These are phyloP conservation scores for Naja naja DNA, from an alignment of 2,113 vertebrate species.

Conservation along the genomic window DNA sequence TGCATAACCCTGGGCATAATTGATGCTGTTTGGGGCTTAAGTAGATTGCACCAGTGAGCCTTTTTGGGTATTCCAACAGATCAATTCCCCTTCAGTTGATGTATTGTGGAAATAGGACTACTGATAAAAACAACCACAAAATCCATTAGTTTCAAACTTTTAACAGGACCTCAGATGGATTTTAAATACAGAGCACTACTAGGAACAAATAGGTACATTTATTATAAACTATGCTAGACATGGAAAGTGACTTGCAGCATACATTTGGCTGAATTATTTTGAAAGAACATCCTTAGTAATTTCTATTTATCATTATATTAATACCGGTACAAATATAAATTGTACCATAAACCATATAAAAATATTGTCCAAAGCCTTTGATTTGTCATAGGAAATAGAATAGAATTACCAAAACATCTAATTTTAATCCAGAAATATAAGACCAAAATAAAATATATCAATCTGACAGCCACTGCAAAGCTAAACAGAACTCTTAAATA, in stretches of 20 bases:
- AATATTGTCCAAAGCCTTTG: neutral
- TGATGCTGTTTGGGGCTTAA: neutral
- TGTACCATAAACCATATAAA: neutral
- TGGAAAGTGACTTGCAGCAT: neutral
- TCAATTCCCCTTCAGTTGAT: neutral
- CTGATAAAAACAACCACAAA: neutral
- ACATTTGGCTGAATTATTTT: neutral
- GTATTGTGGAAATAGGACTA: neutral
- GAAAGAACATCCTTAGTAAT: neutral
- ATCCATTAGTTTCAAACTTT: neutral
- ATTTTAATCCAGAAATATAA: neutral
- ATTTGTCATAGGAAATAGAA: neutral
- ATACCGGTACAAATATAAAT: neutral
- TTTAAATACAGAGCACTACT: neutral
- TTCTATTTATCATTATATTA: neutral
- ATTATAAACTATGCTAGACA: neutral
- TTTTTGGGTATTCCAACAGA: neutral
- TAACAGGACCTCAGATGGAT: neutral
- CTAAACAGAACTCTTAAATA: constrained; percentile 7
- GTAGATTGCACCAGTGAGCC: neutral
- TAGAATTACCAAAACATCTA: neutral
- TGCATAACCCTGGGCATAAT: neutral
- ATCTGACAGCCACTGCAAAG: neutral
- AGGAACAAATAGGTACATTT: neutral
- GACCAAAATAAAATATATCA: neutral